A percentile compares a stretch with the other conserved stretches of the same genome.
Evolutionary conservation across 2,113 vertebrate species (phyloP).

Genomic region (Brachionichthys hirsutus): DNA sequence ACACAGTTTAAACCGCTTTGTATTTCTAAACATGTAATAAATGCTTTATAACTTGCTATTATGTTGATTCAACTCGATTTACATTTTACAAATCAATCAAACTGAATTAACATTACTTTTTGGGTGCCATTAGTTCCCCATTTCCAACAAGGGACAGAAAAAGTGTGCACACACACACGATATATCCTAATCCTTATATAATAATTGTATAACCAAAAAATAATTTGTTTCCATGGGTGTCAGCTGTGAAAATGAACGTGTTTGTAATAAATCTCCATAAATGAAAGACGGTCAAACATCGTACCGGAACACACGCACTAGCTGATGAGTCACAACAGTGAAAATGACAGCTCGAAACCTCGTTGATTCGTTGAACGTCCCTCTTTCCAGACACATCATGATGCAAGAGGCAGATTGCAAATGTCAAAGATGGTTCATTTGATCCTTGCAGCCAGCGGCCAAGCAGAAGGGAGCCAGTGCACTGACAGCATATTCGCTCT

Average conservation of each 20-base stretch:
- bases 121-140: no score
- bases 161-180: no score
- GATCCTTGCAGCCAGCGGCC: constrained; percentile 40
- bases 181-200: background rate
- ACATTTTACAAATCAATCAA: no score
- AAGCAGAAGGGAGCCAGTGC: constrained; percentile 26
- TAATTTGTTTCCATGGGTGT: constrained; percentile 2
- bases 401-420: constrained; percentile 60
- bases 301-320: constrained; percentile 30
- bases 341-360: constrained; percentile 41
- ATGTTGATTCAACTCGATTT: no score
- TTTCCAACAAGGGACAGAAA: background rate
- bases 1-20: no score
- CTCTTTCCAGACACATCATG: constrained; percentile 35
- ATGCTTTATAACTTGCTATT: no score
- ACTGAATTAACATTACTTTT: no score
- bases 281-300: constrained; percentile 36
- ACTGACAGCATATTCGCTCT: constrained; percentile 15
- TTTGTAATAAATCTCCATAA: constrained; percentile 3
- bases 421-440: constrained; percentile 61
- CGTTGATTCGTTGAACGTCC: constrained; percentile 58
- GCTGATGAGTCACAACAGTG: constrained; percentile 24
- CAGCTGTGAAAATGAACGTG: background rate
- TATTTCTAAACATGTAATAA: no score
- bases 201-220: background rate